A percentile compares a stretch with the other conserved stretches of the same genome.
Conservation (phyloP, 2,113 vertebrate genomes). For the Phycodurus eques region DNA sequence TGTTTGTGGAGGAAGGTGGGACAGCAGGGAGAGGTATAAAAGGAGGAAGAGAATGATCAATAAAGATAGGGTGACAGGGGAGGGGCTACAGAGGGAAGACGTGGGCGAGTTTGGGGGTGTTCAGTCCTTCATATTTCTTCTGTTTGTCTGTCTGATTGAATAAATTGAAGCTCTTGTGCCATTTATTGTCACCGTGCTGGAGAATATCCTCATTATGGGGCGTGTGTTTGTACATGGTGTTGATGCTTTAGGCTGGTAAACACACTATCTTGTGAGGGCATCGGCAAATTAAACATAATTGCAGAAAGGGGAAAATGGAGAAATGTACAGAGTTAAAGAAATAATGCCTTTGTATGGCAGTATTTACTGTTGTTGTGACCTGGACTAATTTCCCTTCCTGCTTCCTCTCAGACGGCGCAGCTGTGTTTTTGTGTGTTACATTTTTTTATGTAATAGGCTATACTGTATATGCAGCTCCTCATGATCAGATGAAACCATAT, state of each 20-base stretch:
- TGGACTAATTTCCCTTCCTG: conserved; percentile 15
- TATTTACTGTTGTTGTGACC: conserved; percentile 34
- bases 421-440: conserved; percentile 31
- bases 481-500: conserved; percentile 26
- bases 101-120: conserved; percentile 10
- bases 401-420: conserved; percentile 31
- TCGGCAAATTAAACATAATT: conserved; percentile 63
- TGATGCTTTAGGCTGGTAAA: conserved; percentile 29
- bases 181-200: conserved; percentile 53
- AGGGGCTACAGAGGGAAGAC: conserved; percentile 5
- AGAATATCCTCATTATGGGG: conserved; percentile 36
- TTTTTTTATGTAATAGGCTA: conserved; percentile 27
- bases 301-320: conserved; percentile 50
- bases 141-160: conserved; percentile 59
- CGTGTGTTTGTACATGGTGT: conserved; percentile 24
- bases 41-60: conserved; percentile 81
- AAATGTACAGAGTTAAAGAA: conserved; percentile 60
- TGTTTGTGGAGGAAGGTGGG: conserved; percentile 27
- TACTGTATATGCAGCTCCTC: conserved; percentile 26
- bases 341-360: conserved; percentile 49
- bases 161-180: conserved; percentile 63
- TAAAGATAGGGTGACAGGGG: conserved; percentile 53
- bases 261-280: conserved; percentile 40
- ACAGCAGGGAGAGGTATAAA: not conserved
- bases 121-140: conserved; percentile 48